Evolutionary conservation across 2,888 invertebrate species (phyloP), one percentile per base, ranked within the genome.

Genomic region (Sarcophaga subvicina): DNA sequence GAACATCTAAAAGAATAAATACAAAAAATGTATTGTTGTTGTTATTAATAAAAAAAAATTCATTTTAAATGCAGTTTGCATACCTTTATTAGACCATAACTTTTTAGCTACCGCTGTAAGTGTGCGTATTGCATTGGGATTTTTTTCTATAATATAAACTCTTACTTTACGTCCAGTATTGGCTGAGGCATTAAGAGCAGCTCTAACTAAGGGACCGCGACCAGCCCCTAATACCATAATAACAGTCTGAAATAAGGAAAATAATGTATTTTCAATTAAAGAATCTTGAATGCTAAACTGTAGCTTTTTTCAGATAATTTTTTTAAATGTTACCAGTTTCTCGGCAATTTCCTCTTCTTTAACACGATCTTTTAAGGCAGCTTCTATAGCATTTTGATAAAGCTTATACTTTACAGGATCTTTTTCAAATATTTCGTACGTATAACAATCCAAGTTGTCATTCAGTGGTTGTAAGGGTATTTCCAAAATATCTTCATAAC

Each of bases 371-470:
- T 95, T 92, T 59, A 99, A 94, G 11, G 98, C 98, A 92, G 94
- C 94, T 85, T 95, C 95, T 75, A 99, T 96, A 8, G 99, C 99
- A 86, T 95, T 95, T 94, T 98, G 96, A 92, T 98, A 98, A 85
- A 96, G 95, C 81, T 96, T 96, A 93, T 99, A 99, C 93, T 99
- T 99, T 3, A 98, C 95, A 14, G 98, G 98, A 94, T 99, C 99
- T 92, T 97, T 98, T 94, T 99, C 99, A 94, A 99, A 99, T 27
- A 98, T 96, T 94, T 99, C 99, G 92, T 99, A 99, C 1, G 99
- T 98, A 90, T 97, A 96, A 14, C 98, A 97, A 93, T 99, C 99
- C 84, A 99, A 95, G 94, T 99, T 98, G 92, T 99, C 99, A 92
- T 97, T 97, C 6, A 99, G 94, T 0, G 99, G 99, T 94, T 99